Conservation (phyloP, 1,140 invertebrate species). For the Mercenaria mercenaria region DNA sequence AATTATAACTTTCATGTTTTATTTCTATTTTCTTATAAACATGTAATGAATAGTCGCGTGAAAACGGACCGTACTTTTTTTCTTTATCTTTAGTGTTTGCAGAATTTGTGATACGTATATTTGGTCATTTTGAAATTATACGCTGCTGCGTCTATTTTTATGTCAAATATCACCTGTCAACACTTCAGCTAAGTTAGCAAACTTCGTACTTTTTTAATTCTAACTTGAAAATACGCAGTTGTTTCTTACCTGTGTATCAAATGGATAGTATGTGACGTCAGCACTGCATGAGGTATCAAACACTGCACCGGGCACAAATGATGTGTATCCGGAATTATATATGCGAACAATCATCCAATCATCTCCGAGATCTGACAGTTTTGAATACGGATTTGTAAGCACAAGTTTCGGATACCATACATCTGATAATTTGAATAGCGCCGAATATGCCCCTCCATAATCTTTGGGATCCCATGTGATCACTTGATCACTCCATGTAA, state of each 20-base stretch:
- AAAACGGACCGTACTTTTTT: too few relatives aligned
- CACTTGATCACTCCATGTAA: not conserved
- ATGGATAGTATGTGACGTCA: constrained; percentile 37
- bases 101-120: too few relatives aligned
- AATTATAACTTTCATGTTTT: too few relatives aligned
- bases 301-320: constrained; percentile 31
- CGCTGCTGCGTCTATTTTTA: too few relatives aligned
- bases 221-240: not conserved
- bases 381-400: constrained; percentile 1
- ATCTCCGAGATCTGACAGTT: not conserved
- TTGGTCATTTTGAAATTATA: too few relatives aligned
- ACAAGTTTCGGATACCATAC: constrained; percentile 39
- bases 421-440: not conserved
- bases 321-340: not conserved
- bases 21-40: too few relatives aligned
- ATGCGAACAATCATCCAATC: not conserved
- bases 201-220: too few relatives aligned
- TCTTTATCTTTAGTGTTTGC: too few relatives aligned
- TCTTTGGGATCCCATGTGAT: not conserved
- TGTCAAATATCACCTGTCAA: too few relatives aligned
- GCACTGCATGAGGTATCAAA: constrained; percentile 13
- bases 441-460: not conserved
- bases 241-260: constrained; percentile 27
- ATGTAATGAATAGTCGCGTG: too few relatives aligned
- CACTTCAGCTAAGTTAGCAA: too few relatives aligned